Conservation (phyloP, 2,113 vertebrate species). For the Cromileptes altivelis region DNA sequence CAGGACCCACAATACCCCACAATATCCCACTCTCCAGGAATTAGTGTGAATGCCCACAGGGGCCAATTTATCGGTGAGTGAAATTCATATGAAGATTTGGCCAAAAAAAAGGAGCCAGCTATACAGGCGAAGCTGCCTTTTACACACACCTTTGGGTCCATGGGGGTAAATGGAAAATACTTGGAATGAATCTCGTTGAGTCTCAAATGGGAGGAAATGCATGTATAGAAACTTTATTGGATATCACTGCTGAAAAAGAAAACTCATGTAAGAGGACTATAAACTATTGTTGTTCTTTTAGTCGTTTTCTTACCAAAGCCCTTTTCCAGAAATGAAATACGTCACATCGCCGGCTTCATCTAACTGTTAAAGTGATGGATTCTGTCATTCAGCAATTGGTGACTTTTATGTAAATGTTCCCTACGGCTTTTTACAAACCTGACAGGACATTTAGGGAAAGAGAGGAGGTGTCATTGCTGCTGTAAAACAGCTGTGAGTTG, state of each 20-base stretch:
- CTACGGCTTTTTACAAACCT: not conserved
- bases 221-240: not conserved
- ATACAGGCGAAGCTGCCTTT: constrained; percentile 26
- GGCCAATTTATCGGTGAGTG: constrained; percentile 84
- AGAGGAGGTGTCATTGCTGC: not conserved
- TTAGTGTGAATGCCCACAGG: constrained; percentile 81
- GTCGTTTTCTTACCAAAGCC: not conserved
- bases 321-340: not conserved
- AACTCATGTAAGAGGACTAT: not conserved
- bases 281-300: not conserved
- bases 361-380: not conserved
- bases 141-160: constrained; percentile 60
- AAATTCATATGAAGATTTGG: constrained; percentile 81
- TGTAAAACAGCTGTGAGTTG: not conserved
- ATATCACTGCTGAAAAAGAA: not conserved
- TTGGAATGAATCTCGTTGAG: not conserved
- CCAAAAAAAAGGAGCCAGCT: constrained; percentile 29
- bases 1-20: constrained; percentile 58
- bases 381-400: not conserved
- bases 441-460: not conserved
- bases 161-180: constrained; percentile 43
- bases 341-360: not conserved
- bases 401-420: not conserved
- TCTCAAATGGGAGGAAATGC: not conserved
- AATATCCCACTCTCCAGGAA: constrained; percentile 73